Percentiles rank a stretch among this genome's conserved stretches.
These are phyloP conservation scores for Bubo bubo DNA, from an alignment of 2,113 vertebrate species.

Conservation along the genomic window DNA sequence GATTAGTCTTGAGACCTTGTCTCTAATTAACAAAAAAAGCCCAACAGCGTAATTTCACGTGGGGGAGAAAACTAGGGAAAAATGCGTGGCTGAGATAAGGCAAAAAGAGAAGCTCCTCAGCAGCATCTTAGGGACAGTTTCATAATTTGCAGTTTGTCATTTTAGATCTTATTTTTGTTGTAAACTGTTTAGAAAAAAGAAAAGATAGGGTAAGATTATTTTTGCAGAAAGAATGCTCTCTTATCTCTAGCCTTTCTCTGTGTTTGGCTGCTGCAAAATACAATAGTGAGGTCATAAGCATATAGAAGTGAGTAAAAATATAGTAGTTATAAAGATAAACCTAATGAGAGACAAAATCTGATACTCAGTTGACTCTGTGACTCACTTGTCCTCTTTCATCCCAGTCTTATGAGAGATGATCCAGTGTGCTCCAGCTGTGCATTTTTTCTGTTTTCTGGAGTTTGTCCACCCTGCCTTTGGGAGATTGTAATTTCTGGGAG, in stretches of 20 bases:
- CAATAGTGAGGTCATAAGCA: not conserved
- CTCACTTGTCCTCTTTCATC: not conserved
- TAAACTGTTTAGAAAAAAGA: not conserved
- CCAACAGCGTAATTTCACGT: not conserved
- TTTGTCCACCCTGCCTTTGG: not conserved
- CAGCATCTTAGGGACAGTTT: not conserved
- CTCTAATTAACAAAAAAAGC: conserved; percentile 5
- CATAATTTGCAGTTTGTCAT: not conserved
- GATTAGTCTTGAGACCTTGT: not conserved
- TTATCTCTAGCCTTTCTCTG: not conserved
- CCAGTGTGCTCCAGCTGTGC: not conserved
- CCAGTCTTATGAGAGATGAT: not conserved
- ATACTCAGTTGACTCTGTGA: not conserved
- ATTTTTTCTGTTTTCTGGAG: not conserved
- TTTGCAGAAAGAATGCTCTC: not conserved
- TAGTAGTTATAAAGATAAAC: not conserved
- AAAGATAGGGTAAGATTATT: not conserved
- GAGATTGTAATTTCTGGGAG: not conserved
- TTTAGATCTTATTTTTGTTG: not conserved
- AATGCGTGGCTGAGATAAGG: not conserved
- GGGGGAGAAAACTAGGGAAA: not conserved
- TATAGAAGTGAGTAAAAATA: not conserved
- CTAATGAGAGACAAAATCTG: not conserved
- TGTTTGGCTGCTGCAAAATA: not conserved
- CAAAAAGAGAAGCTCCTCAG: not conserved